These are phyloP conservation scores for Polymixis lichenea DNA, from an alignment of 2,888 invertebrate genomes.

Conservation along the genomic window DNA sequence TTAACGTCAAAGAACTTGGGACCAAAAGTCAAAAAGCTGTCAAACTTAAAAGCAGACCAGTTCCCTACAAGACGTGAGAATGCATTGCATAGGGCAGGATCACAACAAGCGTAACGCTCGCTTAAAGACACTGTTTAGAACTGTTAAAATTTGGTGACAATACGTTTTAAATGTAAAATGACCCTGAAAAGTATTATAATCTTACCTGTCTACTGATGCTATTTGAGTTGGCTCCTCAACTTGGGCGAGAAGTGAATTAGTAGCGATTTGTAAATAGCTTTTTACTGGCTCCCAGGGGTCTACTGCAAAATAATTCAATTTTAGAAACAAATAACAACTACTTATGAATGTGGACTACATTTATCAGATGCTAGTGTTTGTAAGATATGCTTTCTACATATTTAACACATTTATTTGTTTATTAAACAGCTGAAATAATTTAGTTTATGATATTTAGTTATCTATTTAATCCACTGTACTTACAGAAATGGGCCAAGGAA, in stretches of 20 bases:
- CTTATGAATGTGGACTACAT: no score
- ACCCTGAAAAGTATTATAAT: background rate
- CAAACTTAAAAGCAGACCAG: background rate
- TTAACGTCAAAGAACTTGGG: background rate
- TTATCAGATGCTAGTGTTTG: background rate
- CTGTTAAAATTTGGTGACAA: background rate
- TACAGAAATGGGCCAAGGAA: background rate
- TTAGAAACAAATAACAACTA: background rate
- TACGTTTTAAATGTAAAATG: background rate
- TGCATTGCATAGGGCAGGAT: no score
- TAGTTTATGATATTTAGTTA: background rate
- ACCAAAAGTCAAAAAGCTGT: background rate
- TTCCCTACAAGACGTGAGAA: no score
- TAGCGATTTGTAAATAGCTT: constrained; percentile 73
- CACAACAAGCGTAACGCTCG: no score
- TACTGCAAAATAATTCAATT: constrained; percentile 67
- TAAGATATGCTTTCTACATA: background rate
- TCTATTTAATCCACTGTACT: background rate
- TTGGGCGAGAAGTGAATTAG: constrained; percentile 77
- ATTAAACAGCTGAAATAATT: background rate
- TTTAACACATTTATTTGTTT: background rate
- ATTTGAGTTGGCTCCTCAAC: constrained; percentile 76
- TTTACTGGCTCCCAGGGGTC: constrained; percentile 81
- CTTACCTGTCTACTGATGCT: constrained; percentile 82
- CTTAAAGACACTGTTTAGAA: background rate